Base-by-base conservation (phyloP, 2,888 invertebrate genomes). In the Dendrolimus pini region DNA sequence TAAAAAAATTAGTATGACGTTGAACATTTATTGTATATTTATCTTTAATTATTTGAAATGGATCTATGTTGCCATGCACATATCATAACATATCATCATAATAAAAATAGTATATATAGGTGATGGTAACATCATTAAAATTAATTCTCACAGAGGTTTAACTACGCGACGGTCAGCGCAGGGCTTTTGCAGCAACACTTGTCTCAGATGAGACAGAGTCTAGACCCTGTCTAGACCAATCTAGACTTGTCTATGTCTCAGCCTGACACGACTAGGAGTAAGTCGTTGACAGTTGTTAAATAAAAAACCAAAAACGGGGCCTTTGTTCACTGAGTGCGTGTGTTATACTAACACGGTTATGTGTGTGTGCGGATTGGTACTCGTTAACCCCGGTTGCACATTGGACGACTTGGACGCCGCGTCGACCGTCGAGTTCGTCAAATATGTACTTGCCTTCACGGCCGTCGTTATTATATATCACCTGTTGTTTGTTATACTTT, bases 181-280 rank as follows among this genome's bases (percentile, higher is more conserved):
- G 91, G 91, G 68, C 85, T 90, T 65, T 85, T 91, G 85, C 91
- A 90, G 85, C 89, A 89, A 75, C 90, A 89, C 76, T 83, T 91
- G 81, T 77, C 85, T 72, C 84, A 88, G 76, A 81, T 90, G 85
- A 82, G 88, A 74, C 85, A 87, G 75, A 76, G 80, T 72, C 75
- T 84, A 71, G 87, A 82, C 71, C 80, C 80, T 66, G 75, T 75
- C 65, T 85, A 85, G 80, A 65, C 71, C 70, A 66, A 69, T 68
- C 55, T 62, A 57, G 66, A 66, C 66, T 66, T 62, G 61, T 66
- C 61, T 64, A 61, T 55, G 56, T 59, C 59, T 58, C 54, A 61
- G 63, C 63, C 75, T 72, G 68, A 69, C 75, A 67, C 70, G 67
- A 60, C 75, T 79, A 75, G 83, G 83, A 85, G 89, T 89, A 89